Percentiles rank a stretch among this genome's conserved stretches.
Conservation (phyloP, 1,140 invertebrate genomes). For the Drosophila azteca region DNA sequence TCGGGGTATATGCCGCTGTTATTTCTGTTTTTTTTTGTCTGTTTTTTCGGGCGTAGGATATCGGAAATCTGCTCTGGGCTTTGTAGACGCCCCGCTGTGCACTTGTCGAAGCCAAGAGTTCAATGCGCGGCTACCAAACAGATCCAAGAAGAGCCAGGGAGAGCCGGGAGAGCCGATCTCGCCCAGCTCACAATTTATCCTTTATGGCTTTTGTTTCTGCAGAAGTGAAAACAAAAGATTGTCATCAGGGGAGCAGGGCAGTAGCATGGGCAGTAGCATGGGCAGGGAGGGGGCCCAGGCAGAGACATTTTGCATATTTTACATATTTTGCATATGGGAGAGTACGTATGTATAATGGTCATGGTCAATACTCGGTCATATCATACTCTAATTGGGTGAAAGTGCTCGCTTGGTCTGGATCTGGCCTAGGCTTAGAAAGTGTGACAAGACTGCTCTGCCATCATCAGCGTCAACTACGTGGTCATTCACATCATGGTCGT, state of each 20-base stretch:
- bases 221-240: slow-evolving; percentile 83
- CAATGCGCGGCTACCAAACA: slow-evolving; percentile 69
- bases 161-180: slow-evolving; percentile 5
- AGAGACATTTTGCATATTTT: slow-evolving; percentile 35
- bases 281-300: not conserved
- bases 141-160: too few relatives aligned
- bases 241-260: slow-evolving; percentile 48
- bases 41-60: slow-evolving; percentile 48
- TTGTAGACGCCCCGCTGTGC: slow-evolving; percentile 73
- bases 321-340: slow-evolving; percentile 15
- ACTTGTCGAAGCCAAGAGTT: slow-evolving; percentile 82
- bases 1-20: not conserved
- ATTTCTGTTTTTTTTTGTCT: slow-evolving; percentile 20
- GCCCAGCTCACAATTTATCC: slow-evolving; percentile 72
- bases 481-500: not conserved
- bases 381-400: slow-evolving; percentile 73
- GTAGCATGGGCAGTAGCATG: slow-evolving; percentile 4
- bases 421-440: slow-evolving; percentile 60
- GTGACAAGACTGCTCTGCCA: slow-evolving; percentile 55
- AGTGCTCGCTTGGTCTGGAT: slow-evolving; percentile 36
- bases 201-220: slow-evolving; percentile 80
- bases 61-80: slow-evolving; percentile 27
- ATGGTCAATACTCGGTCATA: slow-evolving; percentile 8
- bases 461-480: slow-evolving; percentile 35
- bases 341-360: not conserved